Conservation (phyloP, 2,113 vertebrate species). For the Acrocephalus kingi region DNA sequence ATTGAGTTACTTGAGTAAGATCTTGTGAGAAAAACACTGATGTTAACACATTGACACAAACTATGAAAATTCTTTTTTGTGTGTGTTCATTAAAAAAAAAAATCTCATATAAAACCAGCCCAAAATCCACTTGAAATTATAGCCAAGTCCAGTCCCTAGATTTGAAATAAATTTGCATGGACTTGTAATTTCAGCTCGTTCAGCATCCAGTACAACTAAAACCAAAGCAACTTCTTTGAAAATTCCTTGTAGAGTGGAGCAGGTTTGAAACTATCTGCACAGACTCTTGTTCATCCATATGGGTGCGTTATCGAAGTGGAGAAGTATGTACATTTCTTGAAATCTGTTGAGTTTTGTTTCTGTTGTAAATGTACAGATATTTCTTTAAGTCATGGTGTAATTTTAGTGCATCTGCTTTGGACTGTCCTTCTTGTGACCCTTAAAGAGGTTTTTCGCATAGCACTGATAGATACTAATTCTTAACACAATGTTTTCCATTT, state of each 20-base stretch:
- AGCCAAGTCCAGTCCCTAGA: not conserved
- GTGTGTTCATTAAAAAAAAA: not conserved
- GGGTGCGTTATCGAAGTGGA: not conserved
- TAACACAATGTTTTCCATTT: not conserved
- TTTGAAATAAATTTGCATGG: not conserved
- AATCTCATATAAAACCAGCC: not conserved
- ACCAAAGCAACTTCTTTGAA: not conserved
- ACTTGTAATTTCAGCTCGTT: not conserved
- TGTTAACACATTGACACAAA: not conserved
- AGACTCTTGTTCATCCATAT: not conserved
- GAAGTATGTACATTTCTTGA: rapidly evolving
- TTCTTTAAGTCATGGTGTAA: not conserved
- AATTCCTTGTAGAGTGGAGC: not conserved
- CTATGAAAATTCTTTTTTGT: not conserved
- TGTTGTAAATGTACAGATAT: not conserved
- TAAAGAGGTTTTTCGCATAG: not conserved
- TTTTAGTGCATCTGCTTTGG: not conserved
- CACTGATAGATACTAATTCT: not conserved
- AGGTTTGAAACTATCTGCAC: not conserved
- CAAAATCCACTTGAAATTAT: not conserved
- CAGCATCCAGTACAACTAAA: not conserved
- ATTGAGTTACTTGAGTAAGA: not conserved
- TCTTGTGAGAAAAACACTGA: not conserved
- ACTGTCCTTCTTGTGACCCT: not conserved
- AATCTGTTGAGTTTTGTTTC: not conserved